Evolutionary conservation across 1,140 invertebrate species (phyloP).

Genomic region (Bombus sibiricus): DNA sequence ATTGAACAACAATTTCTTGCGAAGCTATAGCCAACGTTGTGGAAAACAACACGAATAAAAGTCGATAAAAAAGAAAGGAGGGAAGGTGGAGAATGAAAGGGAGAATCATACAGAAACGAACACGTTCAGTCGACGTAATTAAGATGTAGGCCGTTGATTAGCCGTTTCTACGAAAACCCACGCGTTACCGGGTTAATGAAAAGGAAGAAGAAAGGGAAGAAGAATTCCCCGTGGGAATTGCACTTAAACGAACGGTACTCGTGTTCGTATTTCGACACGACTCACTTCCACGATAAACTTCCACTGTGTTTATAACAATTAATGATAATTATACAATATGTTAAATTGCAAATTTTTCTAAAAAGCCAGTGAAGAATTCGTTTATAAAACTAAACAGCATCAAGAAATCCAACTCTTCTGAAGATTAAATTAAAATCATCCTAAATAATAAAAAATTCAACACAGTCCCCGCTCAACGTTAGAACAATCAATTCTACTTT

Average conservation of each 20-base stretch:
- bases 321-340: not conserved
- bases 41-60: not conserved
- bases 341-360: not conserved
- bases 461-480: too few relatives aligned
- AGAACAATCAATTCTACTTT: too few relatives aligned
- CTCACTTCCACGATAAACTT: too few relatives aligned
- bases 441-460: too few relatives aligned
- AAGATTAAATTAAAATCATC: not conserved
- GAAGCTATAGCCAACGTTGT: not conserved
- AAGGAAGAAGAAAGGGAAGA: conserved; percentile 4
- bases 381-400: too few relatives aligned
- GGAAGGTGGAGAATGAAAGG: conserved; percentile 5
- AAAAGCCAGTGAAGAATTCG: not conserved
- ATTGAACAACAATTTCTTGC: conserved; percentile 16
- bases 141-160: conserved; percentile 54
- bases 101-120: conserved; percentile 23
- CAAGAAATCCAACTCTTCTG: not conserved
- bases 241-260: not conserved
- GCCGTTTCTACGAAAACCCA: conserved; percentile 32
- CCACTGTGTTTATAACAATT: not conserved
- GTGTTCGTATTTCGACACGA: not conserved
- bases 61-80: not conserved
- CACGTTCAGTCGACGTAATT: conserved; percentile 20
- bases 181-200: conserved; percentile 23
- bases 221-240: not conserved